Percentiles rank a stretch among this genome's conserved stretches.
Conservation (phyloP, 2,113 vertebrate genomes). For the Catharus minimus region DNA sequence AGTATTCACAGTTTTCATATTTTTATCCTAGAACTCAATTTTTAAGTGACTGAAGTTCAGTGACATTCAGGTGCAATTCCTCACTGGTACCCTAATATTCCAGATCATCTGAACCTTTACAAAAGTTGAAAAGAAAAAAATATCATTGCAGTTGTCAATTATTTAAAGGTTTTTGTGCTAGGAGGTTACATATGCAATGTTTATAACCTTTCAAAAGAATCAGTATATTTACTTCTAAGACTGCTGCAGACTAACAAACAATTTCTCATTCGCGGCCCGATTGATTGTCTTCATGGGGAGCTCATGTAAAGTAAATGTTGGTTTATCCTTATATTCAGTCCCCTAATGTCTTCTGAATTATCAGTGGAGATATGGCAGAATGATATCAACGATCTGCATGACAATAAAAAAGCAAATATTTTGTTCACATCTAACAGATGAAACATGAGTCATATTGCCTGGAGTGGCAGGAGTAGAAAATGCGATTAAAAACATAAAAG, state of each 20-base stretch:
- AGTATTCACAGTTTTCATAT: neutral
- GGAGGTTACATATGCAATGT: neutral
- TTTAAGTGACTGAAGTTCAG: neutral
- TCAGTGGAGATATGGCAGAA: slow-evolving; percentile 29
- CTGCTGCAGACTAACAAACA: slow-evolving; percentile 10
- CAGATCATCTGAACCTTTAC: neutral
- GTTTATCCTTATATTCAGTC: slow-evolving; percentile 34
- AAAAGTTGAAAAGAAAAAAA: neutral
- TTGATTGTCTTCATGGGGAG: slow-evolving; percentile 24
- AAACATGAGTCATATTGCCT: slow-evolving; percentile 34
- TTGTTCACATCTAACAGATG: slow-evolving; percentile 42
- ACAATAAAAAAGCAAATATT: slow-evolving; percentile 56
- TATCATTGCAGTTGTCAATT: neutral
- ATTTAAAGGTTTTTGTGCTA: neutral
- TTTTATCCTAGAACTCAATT: neutral
- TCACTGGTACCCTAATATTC: neutral
- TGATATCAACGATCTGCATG: slow-evolving; percentile 17
- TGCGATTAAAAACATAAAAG: slow-evolving; percentile 51
- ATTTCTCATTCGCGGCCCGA: neutral
- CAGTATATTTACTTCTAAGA: slow-evolving; percentile 15
- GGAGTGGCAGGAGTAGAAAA: slow-evolving; percentile 23
- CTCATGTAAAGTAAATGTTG: slow-evolving; percentile 57
- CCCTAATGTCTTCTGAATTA: slow-evolving; percentile 16
- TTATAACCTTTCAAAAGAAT: slow-evolving; percentile 23
- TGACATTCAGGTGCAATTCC: neutral